Evolutionary conservation across 1,140 invertebrate species (phyloP).

Genomic region (Ganaspis sp.): DNA sequence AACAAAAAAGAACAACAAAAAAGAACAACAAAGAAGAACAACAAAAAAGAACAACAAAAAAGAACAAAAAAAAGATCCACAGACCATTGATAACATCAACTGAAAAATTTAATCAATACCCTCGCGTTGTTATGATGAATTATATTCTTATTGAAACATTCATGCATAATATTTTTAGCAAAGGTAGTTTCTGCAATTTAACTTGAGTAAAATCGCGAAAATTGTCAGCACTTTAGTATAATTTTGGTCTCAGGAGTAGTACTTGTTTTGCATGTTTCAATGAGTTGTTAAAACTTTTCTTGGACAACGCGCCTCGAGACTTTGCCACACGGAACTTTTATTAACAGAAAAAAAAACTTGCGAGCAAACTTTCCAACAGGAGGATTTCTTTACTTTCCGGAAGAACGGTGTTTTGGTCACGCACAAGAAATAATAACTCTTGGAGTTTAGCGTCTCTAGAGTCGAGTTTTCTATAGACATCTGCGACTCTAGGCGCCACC

Average conservation of each 20-base stretch:
- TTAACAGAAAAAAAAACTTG: not conserved
- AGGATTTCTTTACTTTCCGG: not conserved
- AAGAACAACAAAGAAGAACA: no score
- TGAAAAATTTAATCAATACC: no score
- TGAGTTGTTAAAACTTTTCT: not conserved
- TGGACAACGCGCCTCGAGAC: not conserved
- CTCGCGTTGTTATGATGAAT: no score
- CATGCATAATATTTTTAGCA: no score
- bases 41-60: no score
- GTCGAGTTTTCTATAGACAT: not conserved
- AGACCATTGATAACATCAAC: no score
- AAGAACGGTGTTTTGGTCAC: slow-evolving; percentile 15
- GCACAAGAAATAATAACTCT: slow-evolving; percentile 11
- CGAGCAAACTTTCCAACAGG: not conserved
- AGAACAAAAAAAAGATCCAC: no score
- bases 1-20: no score
- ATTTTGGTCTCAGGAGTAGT: not conserved
- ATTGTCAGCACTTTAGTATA: no score
- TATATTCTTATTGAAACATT: no score
- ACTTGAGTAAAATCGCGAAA: no score
- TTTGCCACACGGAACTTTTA: not conserved
- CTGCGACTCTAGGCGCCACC: not conserved
- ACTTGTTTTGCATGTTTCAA: slow-evolving; percentile 26
- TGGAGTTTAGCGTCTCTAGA: not conserved
- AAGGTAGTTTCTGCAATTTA: no score